phyloP scores from a whole-genome alignment of 2,797 vertebrate genomes.

The Lateolabrax maculatus region DNA sequence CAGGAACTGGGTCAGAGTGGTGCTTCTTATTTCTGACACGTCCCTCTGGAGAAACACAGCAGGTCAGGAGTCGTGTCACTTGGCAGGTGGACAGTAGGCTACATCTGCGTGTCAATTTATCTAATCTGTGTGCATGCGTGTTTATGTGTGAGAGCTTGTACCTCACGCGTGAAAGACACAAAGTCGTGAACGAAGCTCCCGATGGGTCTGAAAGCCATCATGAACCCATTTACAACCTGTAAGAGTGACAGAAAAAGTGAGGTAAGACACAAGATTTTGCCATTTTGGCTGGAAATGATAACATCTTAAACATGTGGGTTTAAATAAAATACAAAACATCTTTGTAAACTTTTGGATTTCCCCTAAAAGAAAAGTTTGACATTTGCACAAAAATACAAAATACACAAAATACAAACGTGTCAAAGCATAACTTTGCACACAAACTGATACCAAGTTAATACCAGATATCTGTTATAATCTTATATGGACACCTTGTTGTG shows the following conservation, averaged over 20 bases:
- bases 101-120: neutral
- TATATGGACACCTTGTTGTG: neutral
- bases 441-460: neutral
- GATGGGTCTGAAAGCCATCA: constrained; percentile 74
- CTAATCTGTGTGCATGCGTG: neutral
- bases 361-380: neutral
- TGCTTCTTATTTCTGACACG: constrained; percentile 71
- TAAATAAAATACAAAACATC: neutral
- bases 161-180: constrained; percentile 81
- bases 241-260: constrained; percentile 3
- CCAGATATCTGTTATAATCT: neutral
- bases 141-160: constrained; percentile 32
- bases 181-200: constrained; percentile 82
- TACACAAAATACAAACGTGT: no score
- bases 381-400: no score
- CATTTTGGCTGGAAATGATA: neutral
- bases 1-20: constrained; percentile 80
- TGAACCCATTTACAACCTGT: constrained; percentile 76
- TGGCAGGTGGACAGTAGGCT: neutral
- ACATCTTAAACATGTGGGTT: neutral
- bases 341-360: neutral
- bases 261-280: neutral
- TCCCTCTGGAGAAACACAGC: constrained; percentile 68
- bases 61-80: neutral
- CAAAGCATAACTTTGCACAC: no score